Percentiles rank a stretch among this genome's conserved stretches.
Evolutionary conservation across 1,140 invertebrate genomes (phyloP).

Genomic region (Leptinotarsa texana): DNA sequence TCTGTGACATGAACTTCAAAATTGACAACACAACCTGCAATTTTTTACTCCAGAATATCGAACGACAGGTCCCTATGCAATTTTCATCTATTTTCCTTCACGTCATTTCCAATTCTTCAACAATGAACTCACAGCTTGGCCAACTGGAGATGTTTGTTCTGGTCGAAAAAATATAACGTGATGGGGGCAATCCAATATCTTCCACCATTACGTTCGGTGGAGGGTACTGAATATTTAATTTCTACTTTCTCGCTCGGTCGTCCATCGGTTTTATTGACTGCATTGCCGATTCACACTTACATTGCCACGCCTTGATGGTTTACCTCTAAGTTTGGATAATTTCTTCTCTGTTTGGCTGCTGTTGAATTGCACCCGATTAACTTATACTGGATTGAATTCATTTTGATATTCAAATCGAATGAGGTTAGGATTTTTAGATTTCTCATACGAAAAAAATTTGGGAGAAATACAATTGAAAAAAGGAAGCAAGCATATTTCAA

Average conservation of each 20-base stretch:
- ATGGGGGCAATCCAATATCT: background rate
- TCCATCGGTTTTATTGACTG: background rate
- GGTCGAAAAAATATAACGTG: background rate
- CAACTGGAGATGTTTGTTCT: background rate
- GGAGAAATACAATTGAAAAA: too few species aligned
- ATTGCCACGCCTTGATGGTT: background rate
- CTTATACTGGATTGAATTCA: too few species aligned
- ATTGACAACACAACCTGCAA: too few species aligned
- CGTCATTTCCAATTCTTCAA: background rate
- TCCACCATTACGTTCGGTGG: background rate
- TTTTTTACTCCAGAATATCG: too few species aligned
- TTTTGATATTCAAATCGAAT: too few species aligned
- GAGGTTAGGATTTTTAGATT: too few species aligned
- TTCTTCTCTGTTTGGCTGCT: too few species aligned
- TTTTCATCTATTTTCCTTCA: background rate
- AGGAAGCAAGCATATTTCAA: too few species aligned
- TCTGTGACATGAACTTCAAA: too few species aligned
- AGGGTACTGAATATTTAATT: slow-evolving; percentile 6
- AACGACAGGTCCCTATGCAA: too few species aligned
- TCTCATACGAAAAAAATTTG: too few species aligned
- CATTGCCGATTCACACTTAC: background rate
- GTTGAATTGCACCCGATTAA: too few species aligned
- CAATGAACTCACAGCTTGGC: background rate
- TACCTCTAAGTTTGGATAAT: background rate
- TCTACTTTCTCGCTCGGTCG: slow-evolving; percentile 1